These are phyloP conservation scores for Gila robusta DNA, from an alignment of 2,797 vertebrate species.

Conservation along the genomic window DNA sequence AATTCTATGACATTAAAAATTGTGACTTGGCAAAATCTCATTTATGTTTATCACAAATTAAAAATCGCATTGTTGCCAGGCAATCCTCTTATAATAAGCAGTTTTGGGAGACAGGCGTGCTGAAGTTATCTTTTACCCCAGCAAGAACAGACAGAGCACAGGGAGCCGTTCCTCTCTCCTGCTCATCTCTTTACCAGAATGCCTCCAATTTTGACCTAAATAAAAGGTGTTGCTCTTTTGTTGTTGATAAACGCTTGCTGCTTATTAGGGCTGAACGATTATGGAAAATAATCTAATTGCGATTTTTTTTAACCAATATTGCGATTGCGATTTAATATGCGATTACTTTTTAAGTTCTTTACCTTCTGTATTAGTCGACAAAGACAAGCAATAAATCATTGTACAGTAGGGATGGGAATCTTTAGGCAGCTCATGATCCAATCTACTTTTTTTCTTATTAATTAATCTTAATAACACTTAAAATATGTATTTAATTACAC, in stretches of 20 bases:
- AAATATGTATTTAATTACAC: no score
- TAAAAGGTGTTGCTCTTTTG: slow-evolving; percentile 73
- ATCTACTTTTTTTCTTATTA: no score
- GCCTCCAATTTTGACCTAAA: slow-evolving; percentile 79
- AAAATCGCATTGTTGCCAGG: slow-evolving; percentile 79
- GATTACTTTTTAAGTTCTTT: no score
- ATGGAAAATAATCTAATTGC: no score
- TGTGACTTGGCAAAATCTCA: slow-evolving; percentile 77
- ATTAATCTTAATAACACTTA: no score
- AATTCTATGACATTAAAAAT: slow-evolving; percentile 71
- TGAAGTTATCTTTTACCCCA: slow-evolving; percentile 73
- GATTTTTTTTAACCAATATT: no score
- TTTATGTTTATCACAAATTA: slow-evolving; percentile 83
- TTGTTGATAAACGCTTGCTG: slow-evolving; percentile 59
- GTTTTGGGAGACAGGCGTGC: slow-evolving; percentile 76
- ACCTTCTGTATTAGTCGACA: no score
- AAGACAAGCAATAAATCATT: no score
- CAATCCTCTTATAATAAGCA: slow-evolving; percentile 85
- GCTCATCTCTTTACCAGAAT: slow-evolving; percentile 66
- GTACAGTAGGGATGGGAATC: no score
- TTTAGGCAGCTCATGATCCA: no score
- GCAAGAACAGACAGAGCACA: slow-evolving; percentile 69
- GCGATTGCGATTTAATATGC: no score
- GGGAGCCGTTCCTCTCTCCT: slow-evolving; percentile 51
- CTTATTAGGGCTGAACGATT: no score